These are phyloP conservation scores for Denticeps clupeoides DNA, from an alignment of 2,797 vertebrate genomes.

Conservation along the genomic window DNA sequence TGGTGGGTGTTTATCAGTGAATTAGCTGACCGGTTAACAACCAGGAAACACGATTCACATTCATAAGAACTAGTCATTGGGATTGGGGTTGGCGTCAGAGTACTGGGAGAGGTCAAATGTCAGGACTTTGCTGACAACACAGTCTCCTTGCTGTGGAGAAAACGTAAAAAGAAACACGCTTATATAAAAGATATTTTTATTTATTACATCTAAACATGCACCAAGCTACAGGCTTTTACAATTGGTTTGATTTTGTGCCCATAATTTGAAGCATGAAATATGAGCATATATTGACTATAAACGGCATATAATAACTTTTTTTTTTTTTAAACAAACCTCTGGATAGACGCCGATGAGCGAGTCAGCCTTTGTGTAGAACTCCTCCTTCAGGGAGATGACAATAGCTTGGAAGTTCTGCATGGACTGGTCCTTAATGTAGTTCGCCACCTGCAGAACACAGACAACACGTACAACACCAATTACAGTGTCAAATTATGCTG, in stretches of 20 bases:
- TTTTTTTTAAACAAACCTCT: conserved; percentile 52
- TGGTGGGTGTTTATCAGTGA: no score
- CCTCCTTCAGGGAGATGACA: conserved; percentile 83
- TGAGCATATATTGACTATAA: no score
- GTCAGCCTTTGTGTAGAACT: conserved; percentile 84
- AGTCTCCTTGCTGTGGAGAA: conserved; percentile 68
- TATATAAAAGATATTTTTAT: background rate
- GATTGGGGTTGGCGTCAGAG: conserved; percentile 75
- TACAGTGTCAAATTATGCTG: background rate
- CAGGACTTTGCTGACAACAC: conserved; percentile 83
- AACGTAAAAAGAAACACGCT: background rate
- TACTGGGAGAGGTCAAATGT: conserved; percentile 82
- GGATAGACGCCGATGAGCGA: conserved; percentile 82
- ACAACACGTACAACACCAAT: background rate
- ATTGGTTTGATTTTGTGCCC: background rate
- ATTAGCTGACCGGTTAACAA: no score
- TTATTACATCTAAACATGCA: background rate
- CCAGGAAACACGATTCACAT: no score
- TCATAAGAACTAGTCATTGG: conserved; percentile 68
- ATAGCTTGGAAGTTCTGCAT: conserved; percentile 78
- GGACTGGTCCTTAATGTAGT: conserved; percentile 84
- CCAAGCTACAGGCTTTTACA: background rate
- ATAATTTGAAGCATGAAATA: no score
- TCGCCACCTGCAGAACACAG: conserved; percentile 61
- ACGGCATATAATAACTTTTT: background rate